Evolutionary conservation across 2,888 invertebrate genomes (phyloP), one percentile per base, ranked within the genome.

Genomic region (Ophion costatus): DNA sequence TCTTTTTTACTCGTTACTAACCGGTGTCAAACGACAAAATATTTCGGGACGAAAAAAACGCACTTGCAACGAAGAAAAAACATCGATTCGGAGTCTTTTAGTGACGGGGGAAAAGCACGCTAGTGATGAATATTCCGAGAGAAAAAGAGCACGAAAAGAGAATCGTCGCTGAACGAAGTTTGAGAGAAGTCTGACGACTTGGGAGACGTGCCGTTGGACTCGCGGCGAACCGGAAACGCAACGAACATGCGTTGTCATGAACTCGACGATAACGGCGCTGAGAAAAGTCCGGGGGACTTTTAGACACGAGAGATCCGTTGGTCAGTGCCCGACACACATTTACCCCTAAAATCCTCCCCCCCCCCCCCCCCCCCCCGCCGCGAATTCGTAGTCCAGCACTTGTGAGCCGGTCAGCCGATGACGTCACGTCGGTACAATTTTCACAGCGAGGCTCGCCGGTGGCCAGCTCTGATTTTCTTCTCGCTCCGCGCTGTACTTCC

Each of bases 191-290:
- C 22, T n/a, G 17, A 67, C 14, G 42, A 59, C 14, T 20, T 67
- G 64, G 24, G 51, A 66, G 38, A 29, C 45, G 14, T 57, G 63
- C 38, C 57, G 24, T 51, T 57, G 3, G 14, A 56, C 57, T 70
- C 57, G 45, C 56, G 42, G 42, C 38, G 10, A 63, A 24, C 10
- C n/a, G 29, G 24, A 73, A 78, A 22, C 24, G 77, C 75, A 80
- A 67, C 81, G 78, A 88, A 85, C 83, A 86, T 85, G 87, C 80
- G 82, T 80, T 73, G 80, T 69, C 38, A 80, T 78, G 82, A 78
- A 59, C 79, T 76, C 85, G 86, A 80, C 78, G 83, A 71, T 83
- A 78, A 57, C 67, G 66, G 66, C 69, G 80, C 51, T 59, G 77
- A 74, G 67, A 83, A 80, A 78, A 83, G 66, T 70, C 63, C 67